Base-by-base conservation (phyloP, 2,888 invertebrate species). In the Choristoneura rosaceana region DNA sequence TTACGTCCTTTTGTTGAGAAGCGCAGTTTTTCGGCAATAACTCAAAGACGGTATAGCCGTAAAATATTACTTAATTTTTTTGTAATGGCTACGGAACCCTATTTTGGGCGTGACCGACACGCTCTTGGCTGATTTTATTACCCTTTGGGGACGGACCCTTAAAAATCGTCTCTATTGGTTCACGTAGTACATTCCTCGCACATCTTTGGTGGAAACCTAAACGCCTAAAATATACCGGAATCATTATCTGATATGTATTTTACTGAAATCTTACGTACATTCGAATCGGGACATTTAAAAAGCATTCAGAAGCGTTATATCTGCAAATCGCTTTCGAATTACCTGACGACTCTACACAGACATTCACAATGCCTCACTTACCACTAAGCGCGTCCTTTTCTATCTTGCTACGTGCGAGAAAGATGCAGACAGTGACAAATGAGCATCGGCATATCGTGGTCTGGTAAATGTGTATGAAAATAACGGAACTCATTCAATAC, bases 251-350 rank as follows among this genome's bases (percentile, higher is more conserved):
- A n/a, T n/a, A 47, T 47, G 3, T n/a, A 47, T 52, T 50, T 52
- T 9, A 17, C 52, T 47, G 15, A 9, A 52, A 52, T 17, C 52
- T 52, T 52, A 17, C 52, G 9, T 15, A 52, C 52, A 52, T 52
- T 17, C 52, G 17, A 17, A 52, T 52, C 52, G 17, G 52, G 47
- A 17, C 52, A 52, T 52, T 52, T 52, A 52, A 52, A 52, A 52
- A 17, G 17, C 17, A 52, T 52, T 52, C 52, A 52, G 52, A 52
- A 52, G 8, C 8, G 17, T 52, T 52, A 50, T 50, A 17, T 52
- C 52, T 52, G 17, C 52, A 52, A 52, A 52, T 52, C 52, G 52
- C 17, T 52, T 52, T 52, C 52, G 17, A 52, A 52, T 52, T 52
- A 52, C 52, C 52, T 52, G 17, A 52, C 52, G 9, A 7, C 52